phyloP scores from a whole-genome alignment of 2,888 invertebrate species.

The Teleiodes luculella region DNA sequence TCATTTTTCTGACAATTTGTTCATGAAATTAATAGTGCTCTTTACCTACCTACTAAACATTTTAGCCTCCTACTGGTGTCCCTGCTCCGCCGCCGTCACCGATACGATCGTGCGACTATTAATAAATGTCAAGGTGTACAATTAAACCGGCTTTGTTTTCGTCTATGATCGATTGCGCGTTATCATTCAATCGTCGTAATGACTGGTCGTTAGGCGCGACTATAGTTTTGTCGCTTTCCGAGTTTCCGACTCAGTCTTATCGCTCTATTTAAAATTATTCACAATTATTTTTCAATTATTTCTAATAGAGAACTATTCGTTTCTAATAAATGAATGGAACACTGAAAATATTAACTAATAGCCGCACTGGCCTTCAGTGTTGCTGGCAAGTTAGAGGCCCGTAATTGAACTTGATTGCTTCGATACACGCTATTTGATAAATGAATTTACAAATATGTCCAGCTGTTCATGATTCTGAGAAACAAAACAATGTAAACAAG shows the following conservation, averaged over 20 bases:
- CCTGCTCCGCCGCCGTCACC: neutral
- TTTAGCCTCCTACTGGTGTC: neutral
- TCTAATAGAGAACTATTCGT: constrained; percentile 1
- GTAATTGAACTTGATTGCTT: constrained; percentile 12
- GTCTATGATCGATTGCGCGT: constrained; percentile 31
- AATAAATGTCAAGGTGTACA: constrained; percentile 29
- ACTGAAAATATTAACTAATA: neutral
- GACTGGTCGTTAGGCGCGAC: constrained; percentile 25
- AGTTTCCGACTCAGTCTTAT: neutral
- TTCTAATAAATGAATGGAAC: neutral
- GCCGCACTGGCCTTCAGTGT: neutral
- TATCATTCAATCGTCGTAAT: constrained; percentile 33
- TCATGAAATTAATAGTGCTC: no score
- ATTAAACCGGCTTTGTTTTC: constrained; percentile 37
- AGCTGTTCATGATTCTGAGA: neutral
- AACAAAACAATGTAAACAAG: neutral
- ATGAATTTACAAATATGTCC: constrained; percentile 4
- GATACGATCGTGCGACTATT: constrained; percentile 25
- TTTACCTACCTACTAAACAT: no score
- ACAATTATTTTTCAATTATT: constrained; percentile 15
- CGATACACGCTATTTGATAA: constrained; percentile 11
- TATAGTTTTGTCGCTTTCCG: constrained; percentile 16
- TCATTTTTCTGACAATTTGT: no score
- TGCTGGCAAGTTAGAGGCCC: neutral
- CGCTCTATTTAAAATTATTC: constrained; percentile 3